Conservation (phyloP, 2,113 vertebrate species). For the Rynchops niger region DNA sequence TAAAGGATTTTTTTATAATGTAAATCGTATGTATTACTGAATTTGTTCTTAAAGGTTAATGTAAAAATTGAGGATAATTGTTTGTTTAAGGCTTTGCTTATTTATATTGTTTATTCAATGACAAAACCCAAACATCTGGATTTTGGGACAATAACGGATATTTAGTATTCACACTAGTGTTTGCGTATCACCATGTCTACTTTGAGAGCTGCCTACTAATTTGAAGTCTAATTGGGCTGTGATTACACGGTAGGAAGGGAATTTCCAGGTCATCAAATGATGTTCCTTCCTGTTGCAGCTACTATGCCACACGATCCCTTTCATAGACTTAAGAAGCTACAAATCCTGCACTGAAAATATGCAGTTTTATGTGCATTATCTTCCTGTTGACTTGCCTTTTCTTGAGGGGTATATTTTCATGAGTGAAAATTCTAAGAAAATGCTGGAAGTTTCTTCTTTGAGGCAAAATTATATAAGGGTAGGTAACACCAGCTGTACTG, state of each 20-base stretch:
- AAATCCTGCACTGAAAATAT: not conserved
- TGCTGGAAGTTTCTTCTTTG: not conserved
- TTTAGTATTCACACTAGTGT: not conserved
- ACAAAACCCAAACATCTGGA: not conserved
- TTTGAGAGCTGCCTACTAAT: not conserved
- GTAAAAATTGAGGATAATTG: not conserved
- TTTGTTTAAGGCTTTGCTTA: not conserved
- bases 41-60: not conserved
- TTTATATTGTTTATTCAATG: not conserved
- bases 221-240: not conserved
- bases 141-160: not conserved
- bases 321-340: not conserved
- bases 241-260: not conserved
- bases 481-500: not conserved
- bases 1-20: not conserved
- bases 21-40: not conserved
- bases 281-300: not conserved
- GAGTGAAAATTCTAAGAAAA: not conserved
- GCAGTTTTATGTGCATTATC: not conserved
- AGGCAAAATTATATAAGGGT: not conserved
- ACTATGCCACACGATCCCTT: accelerated
- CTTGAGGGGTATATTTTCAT: not conserved
- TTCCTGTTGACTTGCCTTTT: not conserved
- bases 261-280: not conserved
- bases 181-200: not conserved